Conservation (phyloP, 2,888 invertebrate species). For the Sisyra terminalis region DNA sequence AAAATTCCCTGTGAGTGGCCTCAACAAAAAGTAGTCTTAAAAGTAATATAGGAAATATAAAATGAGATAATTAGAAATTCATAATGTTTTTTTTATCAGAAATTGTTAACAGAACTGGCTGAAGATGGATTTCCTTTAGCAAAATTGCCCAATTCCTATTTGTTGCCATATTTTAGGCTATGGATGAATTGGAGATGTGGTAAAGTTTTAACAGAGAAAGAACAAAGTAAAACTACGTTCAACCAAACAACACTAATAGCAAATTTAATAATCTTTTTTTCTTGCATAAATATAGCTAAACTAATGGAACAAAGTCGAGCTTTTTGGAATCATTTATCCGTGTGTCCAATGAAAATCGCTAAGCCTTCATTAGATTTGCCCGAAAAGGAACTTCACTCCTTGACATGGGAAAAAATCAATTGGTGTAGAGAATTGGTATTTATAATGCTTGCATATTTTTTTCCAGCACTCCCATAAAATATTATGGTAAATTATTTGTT, state of each 20-base stretch:
- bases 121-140: conserved; percentile 25
- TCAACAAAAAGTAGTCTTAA: conserved; percentile 17
- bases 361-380: conserved; percentile 13
- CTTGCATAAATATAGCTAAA: not conserved
- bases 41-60: conserved; percentile 12
- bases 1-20: conserved; percentile 16
- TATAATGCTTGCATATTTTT: no score
- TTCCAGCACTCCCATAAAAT: no score
- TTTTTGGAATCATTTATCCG: conserved; percentile 17
- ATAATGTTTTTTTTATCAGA: conserved; percentile 13
- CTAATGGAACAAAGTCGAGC: conserved; percentile 8
- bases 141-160: conserved; percentile 21
- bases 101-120: conserved; percentile 19
- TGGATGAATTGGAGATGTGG: conserved; percentile 23
- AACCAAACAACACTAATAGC: not conserved
- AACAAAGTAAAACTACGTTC: conserved; percentile 13
- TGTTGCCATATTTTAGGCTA: conserved; percentile 23
- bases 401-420: conserved; percentile 19
- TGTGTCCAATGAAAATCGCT: conserved; percentile 13
- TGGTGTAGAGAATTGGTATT: conserved; percentile 14
- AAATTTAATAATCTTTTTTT: not conserved
- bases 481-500: no score
- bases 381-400: conserved; percentile 10
- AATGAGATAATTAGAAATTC: not conserved
- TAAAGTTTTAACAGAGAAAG: conserved; percentile 18